phyloP scores from a whole-genome alignment of 2,113 vertebrate species.

The Orthonyx spaldingii region DNA sequence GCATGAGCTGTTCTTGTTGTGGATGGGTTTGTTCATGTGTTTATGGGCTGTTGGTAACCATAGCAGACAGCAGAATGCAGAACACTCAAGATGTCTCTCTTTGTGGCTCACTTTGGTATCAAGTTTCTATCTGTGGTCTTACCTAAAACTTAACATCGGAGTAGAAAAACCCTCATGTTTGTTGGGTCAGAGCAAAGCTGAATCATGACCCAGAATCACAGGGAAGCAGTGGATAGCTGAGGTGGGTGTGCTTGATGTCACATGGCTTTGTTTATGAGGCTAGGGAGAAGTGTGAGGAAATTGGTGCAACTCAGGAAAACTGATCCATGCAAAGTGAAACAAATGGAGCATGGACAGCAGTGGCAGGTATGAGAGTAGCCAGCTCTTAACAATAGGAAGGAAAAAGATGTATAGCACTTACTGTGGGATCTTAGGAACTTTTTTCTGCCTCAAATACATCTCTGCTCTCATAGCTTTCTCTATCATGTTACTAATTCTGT shows the following conservation, averaged over 20 bases:
- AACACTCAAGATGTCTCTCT: neutral
- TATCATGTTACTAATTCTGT: neutral
- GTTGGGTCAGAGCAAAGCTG: neutral
- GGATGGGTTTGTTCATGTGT: neutral
- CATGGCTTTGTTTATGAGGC: neutral
- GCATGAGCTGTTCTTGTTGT: neutral
- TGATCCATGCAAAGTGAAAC: neutral
- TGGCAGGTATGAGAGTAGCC: neutral
- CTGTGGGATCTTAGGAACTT: neutral
- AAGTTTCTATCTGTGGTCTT: neutral
- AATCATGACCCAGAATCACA: neutral
- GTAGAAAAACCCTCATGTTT: neutral
- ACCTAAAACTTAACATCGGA: neutral
- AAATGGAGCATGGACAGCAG: neutral
- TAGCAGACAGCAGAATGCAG: neutral
- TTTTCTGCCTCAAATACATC: neutral
- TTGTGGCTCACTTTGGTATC: neutral
- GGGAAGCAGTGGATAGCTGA: neutral
- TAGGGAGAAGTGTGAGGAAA: neutral
- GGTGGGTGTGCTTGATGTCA: neutral
- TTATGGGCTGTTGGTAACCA: conserved; percentile 31
- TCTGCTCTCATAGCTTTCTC: neutral
- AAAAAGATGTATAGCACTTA: neutral
- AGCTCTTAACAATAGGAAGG: neutral
- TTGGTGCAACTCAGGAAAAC: neutral